Conservation (phyloP, 2,888 invertebrate genomes). For the Molanna angustata region DNA sequence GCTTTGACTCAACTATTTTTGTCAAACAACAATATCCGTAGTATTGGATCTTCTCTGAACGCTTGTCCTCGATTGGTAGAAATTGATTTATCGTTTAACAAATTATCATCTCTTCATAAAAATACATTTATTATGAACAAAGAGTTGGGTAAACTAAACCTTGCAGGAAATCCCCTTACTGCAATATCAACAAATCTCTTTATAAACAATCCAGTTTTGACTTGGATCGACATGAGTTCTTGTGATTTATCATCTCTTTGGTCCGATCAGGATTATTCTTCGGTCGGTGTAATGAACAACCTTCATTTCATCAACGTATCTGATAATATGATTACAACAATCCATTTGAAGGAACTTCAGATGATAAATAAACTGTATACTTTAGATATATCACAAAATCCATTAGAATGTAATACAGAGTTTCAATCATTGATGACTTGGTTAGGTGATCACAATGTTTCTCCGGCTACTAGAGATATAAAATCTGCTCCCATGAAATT, state of each 20-base stretch:
- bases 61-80: conserved; percentile 56
- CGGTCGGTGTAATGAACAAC: conserved; percentile 51
- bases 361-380: conserved; percentile 57
- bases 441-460: conserved; percentile 58
- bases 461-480: conserved; percentile 48
- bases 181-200: conserved; percentile 67
- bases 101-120: conserved; percentile 58
- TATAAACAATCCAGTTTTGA: conserved; percentile 58
- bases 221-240: conserved; percentile 68
- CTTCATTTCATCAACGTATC: conserved; percentile 58
- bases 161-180: conserved; percentile 70
- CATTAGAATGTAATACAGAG: conserved; percentile 65
- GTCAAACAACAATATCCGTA: conserved; percentile 61
- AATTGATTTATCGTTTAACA: conserved; percentile 71
- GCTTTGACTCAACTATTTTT: conserved; percentile 65
- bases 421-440: conserved; percentile 66
- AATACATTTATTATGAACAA: conserved; percentile 66
- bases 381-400: conserved; percentile 64
- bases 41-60: conserved; percentile 29
- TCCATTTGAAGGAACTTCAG: conserved; percentile 58
- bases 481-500: conserved; percentile 47
- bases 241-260: conserved; percentile 66
- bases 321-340: conserved; percentile 57
- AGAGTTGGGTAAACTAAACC: conserved; percentile 62
- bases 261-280: conserved; percentile 53